These are phyloP conservation scores for Aramus guarauna DNA, from an alignment of 2,113 vertebrate species.

Conservation along the genomic window DNA sequence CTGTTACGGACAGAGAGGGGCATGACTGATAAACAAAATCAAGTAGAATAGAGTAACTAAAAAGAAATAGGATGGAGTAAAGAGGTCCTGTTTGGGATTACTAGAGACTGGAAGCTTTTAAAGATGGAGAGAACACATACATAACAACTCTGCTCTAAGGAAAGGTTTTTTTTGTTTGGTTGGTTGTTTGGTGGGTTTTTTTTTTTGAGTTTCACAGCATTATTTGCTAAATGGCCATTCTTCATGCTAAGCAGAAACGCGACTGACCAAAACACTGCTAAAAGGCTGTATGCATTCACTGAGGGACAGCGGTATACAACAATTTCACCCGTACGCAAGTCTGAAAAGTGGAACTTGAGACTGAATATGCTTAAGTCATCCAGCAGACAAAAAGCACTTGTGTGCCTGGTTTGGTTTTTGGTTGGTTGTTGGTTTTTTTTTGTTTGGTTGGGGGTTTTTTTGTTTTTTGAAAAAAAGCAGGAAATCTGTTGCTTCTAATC, in stretches of 20 bases:
- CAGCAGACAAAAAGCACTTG: background rate
- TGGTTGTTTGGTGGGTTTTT: too few relatives aligned
- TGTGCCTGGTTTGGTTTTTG: background rate
- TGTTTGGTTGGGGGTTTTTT: too few relatives aligned
- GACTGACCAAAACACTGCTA: background rate
- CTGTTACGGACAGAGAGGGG: background rate
- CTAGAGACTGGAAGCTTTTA: background rate
- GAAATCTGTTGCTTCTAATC: background rate
- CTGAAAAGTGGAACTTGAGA: background rate
- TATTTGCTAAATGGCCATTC: background rate
- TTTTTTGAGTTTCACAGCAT: background rate
- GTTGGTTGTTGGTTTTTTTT: too few relatives aligned
- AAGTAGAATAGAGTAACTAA: background rate
- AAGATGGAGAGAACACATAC: background rate
- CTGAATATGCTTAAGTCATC: background rate
- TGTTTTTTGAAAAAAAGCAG: background rate
- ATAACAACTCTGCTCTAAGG: background rate
- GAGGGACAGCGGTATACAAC: background rate
- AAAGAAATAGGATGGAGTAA: background rate
- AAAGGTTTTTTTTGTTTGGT: background rate
- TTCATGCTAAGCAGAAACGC: background rate
- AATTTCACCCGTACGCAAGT: background rate
- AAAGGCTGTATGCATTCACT: background rate
- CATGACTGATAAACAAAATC: background rate
- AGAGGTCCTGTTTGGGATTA: background rate